A percentile compares a stretch with the other conserved stretches of the same genome.
These are phyloP conservation scores for Corythaixoides concolor DNA, from an alignment of 2,113 vertebrate genomes.

Conservation along the genomic window DNA sequence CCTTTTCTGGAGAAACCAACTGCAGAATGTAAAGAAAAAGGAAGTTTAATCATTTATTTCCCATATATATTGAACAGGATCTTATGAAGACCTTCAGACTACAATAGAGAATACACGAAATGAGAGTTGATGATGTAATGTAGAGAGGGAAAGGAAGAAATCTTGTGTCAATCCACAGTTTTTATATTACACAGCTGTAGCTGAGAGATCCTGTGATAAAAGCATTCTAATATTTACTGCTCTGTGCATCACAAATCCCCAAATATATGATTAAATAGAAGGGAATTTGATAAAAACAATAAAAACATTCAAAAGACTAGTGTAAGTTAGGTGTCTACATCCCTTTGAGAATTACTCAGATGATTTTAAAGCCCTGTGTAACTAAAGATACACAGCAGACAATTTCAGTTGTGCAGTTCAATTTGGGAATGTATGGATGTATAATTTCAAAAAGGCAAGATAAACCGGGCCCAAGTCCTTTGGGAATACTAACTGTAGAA, in stretches of 20 bases:
- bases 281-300: conserved; percentile 37
- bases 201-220: neutral
- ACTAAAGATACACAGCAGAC: neutral
- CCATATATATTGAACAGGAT: neutral
- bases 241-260: conserved; percentile 10
- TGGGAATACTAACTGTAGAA: neutral
- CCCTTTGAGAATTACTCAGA: conserved; percentile 18
- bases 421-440: neutral
- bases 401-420: neutral
- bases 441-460: neutral
- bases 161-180: neutral
- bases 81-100: neutral
- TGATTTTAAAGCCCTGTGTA: neutral
- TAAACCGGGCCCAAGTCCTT: neutral
- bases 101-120: neutral
- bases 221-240: neutral
- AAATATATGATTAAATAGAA: conserved; percentile 30
- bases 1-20: neutral
- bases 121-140: neutral
- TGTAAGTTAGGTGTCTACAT: neutral
- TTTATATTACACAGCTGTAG: neutral
- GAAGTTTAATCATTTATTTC: neutral
- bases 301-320: neutral
- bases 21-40: neutral
- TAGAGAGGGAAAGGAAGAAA: neutral